These are phyloP conservation scores for Ormyrus rosae DNA, from an alignment of 2,888 invertebrate genomes.

Conservation along the genomic window DNA sequence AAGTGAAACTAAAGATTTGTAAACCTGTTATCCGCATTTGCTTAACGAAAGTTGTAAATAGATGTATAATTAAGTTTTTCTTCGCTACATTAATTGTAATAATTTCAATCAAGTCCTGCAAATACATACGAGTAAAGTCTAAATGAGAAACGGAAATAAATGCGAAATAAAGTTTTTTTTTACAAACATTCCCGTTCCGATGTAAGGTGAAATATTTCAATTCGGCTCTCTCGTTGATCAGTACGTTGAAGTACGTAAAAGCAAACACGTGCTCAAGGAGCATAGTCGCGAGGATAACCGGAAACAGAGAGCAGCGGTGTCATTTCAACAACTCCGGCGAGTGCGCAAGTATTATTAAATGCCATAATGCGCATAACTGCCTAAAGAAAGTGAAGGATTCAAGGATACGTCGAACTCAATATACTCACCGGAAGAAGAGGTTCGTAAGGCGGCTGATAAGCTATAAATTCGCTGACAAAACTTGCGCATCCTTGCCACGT, in stretches of 20 bases:
- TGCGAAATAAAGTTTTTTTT: too few species aligned
- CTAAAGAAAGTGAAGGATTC: conserved; percentile 15
- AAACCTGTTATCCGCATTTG: too few species aligned
- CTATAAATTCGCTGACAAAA: conserved; percentile 87
- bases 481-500: conserved; percentile 84
- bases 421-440: conserved; percentile 84
- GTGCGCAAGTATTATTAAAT: conserved; percentile 27
- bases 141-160: too few species aligned
- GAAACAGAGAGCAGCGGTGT: conserved; percentile 18
- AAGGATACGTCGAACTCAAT: not conserved
- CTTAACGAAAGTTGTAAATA: not conserved
- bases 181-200: too few species aligned
- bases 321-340: conserved; percentile 4
- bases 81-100: too few species aligned
- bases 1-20: too few species aligned
- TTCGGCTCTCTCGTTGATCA: too few species aligned
- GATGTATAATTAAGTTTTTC: too few species aligned
- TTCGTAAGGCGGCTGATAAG: conserved; percentile 79
- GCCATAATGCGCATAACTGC: conserved; percentile 3
- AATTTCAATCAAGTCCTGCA: too few species aligned
- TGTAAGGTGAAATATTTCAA: too few species aligned
- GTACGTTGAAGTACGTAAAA: not conserved
- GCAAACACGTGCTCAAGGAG: not conserved
- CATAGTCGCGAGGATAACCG: not conserved
- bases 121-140: too few species aligned